Percentiles rank a stretch among this genome's conserved stretches.
Evolutionary conservation across 2,888 invertebrate species (phyloP).

Genomic region (Choristoneura rosaceana): DNA sequence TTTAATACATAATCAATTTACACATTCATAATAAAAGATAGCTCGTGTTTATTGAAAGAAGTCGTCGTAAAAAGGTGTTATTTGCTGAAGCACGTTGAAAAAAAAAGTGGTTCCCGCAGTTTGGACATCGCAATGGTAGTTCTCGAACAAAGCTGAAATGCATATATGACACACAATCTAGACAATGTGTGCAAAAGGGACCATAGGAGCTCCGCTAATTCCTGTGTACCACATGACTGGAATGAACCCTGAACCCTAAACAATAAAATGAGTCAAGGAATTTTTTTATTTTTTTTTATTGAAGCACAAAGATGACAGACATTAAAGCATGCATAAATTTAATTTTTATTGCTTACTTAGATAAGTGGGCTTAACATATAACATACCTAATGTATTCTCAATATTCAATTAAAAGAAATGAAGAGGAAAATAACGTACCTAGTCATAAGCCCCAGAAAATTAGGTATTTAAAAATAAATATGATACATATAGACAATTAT

Average conservation of each 20-base stretch:
- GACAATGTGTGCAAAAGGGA: constrained; percentile 80
- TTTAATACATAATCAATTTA: too few relatives aligned
- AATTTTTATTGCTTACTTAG: constrained; percentile 68
- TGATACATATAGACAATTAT: constrained; percentile 43
- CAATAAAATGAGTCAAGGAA: constrained; percentile 55
- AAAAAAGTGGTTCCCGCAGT: neutral
- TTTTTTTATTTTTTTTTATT: constrained; percentile 72
- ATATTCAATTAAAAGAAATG: constrained; percentile 33
- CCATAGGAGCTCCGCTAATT: constrained; percentile 51
- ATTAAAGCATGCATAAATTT: constrained; percentile 70
- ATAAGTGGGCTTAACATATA: constrained; percentile 50
- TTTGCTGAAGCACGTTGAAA: neutral
- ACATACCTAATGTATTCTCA: constrained; percentile 51
- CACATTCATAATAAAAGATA: neutral
- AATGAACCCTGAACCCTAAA: constrained; percentile 21
- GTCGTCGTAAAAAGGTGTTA: neutral
- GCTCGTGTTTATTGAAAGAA: neutral
- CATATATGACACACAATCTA: constrained; percentile 66
- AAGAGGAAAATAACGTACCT: constrained; percentile 34
- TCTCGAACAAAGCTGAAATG: constrained; percentile 64
- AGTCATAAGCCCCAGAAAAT: constrained; percentile 23
- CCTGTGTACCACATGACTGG: constrained; percentile 40
- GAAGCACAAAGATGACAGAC: constrained; percentile 81
- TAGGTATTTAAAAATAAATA: constrained; percentile 33
- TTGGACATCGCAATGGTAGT: neutral